A percentile compares a stretch with the other conserved stretches of the same genome.
Conservation (phyloP, 2,888 invertebrate species). For the Fragum sueziense region DNA sequence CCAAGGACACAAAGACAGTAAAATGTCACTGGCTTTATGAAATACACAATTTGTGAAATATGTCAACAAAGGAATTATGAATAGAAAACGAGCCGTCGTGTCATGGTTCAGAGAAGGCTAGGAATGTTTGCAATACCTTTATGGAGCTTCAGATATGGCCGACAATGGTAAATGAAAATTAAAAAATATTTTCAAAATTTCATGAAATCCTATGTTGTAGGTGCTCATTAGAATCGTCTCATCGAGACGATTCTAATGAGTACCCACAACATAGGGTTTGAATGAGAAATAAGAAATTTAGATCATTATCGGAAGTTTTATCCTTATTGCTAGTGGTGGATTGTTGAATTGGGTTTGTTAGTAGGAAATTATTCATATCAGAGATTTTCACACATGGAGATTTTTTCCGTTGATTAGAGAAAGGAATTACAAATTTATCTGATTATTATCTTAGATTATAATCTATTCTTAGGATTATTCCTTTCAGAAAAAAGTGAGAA, state of each 20-base stretch:
- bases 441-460: background rate
- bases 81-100: background rate
- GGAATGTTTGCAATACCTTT: constrained; percentile 17
- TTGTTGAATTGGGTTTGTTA: background rate
- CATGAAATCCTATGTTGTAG: no score
- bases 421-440: background rate
- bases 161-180: no score
- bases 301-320: no score
- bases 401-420: background rate
- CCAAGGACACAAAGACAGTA: background rate
- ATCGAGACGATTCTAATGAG: no score
- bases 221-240: no score
- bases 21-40: constrained; percentile 11
- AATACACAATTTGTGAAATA: constrained; percentile 16
- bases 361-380: background rate
- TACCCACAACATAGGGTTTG: no score
- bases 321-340: no score
- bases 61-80: constrained; percentile 21
- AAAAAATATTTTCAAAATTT: no score
- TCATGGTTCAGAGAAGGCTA: background rate
- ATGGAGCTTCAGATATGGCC: background rate
- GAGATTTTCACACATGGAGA: background rate
- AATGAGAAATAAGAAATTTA: no score
- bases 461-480: background rate
- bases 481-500: background rate